phyloP scores from a whole-genome alignment of 2,113 vertebrate genomes.

The Corythaeola cristata region DNA sequence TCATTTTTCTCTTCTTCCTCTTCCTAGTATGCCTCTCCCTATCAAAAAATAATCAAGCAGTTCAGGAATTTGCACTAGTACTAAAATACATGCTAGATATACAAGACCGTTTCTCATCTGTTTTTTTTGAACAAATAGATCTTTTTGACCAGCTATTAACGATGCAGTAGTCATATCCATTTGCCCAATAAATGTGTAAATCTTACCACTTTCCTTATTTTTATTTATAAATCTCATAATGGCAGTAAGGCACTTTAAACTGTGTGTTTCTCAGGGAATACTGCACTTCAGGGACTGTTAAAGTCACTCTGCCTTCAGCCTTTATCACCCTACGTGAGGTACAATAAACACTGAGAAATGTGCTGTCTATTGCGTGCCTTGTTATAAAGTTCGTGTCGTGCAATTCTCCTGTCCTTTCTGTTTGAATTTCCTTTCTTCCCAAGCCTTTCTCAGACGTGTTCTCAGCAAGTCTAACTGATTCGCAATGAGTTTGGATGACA shows the following conservation, averaged over 20 bases:
- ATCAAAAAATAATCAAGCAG: background rate
- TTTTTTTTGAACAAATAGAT: background rate
- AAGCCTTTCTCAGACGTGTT: background rate
- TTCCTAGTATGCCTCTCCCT: background rate
- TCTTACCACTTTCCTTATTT: background rate
- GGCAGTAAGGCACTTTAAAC: constrained; percentile 40
- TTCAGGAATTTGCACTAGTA: background rate
- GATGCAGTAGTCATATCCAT: background rate
- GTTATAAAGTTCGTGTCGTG: background rate
- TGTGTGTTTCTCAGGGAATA: constrained; percentile 57
- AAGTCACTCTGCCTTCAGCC: constrained; percentile 56
- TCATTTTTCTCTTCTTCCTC: background rate
- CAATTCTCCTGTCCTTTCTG: background rate
- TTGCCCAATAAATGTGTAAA: constrained; percentile 8
- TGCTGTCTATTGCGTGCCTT: constrained; percentile 12
- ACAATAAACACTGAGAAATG: constrained; percentile 42
- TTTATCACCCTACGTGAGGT: constrained; percentile 46
- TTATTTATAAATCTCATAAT: constrained; percentile 59
- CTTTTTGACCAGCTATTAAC: constrained; percentile 36
- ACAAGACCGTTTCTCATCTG: background rate
- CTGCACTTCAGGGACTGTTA: constrained; percentile 59
- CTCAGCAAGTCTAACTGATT: background rate
- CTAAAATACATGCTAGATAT: background rate
- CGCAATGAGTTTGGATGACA: background rate
- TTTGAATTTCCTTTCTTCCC: background rate